phyloP scores from a whole-genome alignment of 2,888 invertebrate genomes.

The Adelphocoris suturalis region DNA sequence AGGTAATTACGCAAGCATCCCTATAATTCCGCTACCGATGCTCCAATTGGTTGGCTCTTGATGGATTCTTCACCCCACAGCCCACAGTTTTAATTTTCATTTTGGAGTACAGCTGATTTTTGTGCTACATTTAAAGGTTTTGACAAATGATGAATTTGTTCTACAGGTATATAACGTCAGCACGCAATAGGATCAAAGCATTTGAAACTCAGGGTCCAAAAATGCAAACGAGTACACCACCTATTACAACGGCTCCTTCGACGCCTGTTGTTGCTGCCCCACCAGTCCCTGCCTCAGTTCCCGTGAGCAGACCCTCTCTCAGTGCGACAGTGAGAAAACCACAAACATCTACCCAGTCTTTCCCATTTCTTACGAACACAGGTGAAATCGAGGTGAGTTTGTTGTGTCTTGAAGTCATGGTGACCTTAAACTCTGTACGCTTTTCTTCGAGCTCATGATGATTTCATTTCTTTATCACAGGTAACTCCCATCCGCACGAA shows the following conservation, averaged over 20 bases:
- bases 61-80: too few species aligned
- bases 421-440: neutral
- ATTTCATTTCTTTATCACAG: neutral
- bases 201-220: slow-evolving; percentile 81
- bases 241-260: slow-evolving; percentile 72
- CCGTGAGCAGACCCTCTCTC: slow-evolving; percentile 32
- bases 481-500: slow-evolving; percentile 45
- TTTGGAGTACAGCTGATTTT: too few species aligned
- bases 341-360: slow-evolving; percentile 30
- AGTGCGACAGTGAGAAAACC: slow-evolving; percentile 16
- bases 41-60: too few species aligned
- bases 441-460: neutral
- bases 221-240: slow-evolving; percentile 39
- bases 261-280: slow-evolving; percentile 53
- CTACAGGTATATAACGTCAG: slow-evolving; percentile 87
- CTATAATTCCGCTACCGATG: too few species aligned
- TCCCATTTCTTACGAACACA: slow-evolving; percentile 74
- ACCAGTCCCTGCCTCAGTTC: neutral
- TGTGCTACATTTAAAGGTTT: neutral
- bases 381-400: slow-evolving; percentile 72
- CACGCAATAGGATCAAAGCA: slow-evolving; percentile 87
- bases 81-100: too few species aligned
- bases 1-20: slow-evolving; percentile 1
- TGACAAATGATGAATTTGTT: neutral
- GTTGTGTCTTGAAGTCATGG: neutral